Evolutionary conservation across 2,113 vertebrate species (phyloP), one percentile per base, ranked within the genome.

Genomic region (Zosterops lateralis): DNA sequence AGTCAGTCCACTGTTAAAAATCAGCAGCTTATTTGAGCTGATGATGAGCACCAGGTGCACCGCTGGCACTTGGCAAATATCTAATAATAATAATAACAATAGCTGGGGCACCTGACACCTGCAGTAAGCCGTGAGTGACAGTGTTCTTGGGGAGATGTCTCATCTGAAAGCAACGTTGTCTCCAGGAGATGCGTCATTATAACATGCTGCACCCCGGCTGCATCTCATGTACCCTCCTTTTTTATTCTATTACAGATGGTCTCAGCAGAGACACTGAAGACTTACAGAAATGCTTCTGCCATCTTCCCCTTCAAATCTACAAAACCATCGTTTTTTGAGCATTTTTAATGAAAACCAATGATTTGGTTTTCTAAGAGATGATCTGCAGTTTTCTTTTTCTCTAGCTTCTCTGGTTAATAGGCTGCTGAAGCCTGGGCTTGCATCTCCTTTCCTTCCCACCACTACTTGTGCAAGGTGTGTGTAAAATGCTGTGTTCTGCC

Each of bases 31-130:
- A 66, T 95, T 94, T 95, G 85, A 84, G 92, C 45, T 58, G 92
- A 83, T 94, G 60, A 82, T 89, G 96, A 96, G 91, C 81, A 85
- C 75, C 86, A 92, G 91, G 93, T 93, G 91, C 90, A 92, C 64
- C 0, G 2, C 68, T 92, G 90, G 83, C 92, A 75, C 75, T 85
- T 3, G 0, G 76, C 75, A 95, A 95, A 93, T 85, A 90, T 64
- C 56, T 84, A 94, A 92, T 84, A 89, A 91, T 87, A 93, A 89
- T 72, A 91, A 86, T 48, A 96, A 91, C 93, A 93, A 85, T 90
- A 93, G 83, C 57, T 3, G 1, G 61, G 83, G 61, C 95, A 93
- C 50, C 82, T 94, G 94, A 92, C 92, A 94, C 88, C 94, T 94
- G 96, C 91, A 94, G 72, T 42, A 81, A 91, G 92, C 72, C 2